Evolutionary conservation across 2,113 vertebrate species (phyloP).

Genomic region (Myrmophylax atrothorax): DNA sequence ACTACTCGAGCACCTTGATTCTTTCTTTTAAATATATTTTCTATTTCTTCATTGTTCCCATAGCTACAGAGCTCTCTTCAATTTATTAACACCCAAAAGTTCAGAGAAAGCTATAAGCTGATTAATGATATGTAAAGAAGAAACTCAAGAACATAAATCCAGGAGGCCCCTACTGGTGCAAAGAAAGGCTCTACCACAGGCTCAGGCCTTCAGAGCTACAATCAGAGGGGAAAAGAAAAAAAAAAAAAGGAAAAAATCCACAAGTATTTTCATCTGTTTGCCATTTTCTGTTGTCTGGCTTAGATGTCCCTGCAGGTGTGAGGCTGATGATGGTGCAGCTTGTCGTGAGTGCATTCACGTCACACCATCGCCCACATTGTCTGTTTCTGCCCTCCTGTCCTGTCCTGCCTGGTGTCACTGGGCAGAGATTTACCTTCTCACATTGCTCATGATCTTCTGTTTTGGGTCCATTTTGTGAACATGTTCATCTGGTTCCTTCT

Average conservation of each 20-base stretch:
- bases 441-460: no score
- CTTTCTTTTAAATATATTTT: background rate
- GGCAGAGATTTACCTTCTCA: background rate
- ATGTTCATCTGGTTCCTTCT: background rate
- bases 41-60: background rate
- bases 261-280: background rate
- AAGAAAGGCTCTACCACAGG: background rate
- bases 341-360: fast-evolving
- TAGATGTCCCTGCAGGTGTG: background rate
- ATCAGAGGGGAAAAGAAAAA: background rate
- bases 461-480: background rate
- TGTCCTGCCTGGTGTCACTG: background rate
- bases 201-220: background rate
- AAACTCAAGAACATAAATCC: background rate
- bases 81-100: background rate
- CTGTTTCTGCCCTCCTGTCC: background rate
- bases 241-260: fast-evolving
- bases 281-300: background rate
- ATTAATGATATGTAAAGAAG: background rate
- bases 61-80: background rate
- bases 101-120: background rate
- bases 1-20: background rate
- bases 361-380: background rate
- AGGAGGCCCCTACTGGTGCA: background rate
- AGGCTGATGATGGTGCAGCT: fast-evolving